Evolutionary conservation across 2,113 vertebrate genomes (phyloP).

Genomic region (Mustela lutreola): DNA sequence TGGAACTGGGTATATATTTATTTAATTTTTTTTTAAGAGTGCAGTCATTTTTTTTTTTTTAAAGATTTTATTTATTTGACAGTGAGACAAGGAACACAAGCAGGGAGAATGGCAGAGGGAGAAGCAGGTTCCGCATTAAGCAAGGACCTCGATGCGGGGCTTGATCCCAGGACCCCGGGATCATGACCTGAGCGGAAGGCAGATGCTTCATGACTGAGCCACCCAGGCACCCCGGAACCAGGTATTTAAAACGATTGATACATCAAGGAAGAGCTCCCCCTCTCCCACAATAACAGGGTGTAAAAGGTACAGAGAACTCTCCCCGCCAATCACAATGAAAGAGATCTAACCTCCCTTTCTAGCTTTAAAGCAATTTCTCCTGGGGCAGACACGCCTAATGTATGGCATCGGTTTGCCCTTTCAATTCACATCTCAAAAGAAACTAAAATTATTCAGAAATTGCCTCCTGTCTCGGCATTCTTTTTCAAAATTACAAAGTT

Average conservation of each 20-base stretch:
- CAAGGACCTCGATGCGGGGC: too few relatives aligned
- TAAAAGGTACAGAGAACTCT: conserved; percentile 65
- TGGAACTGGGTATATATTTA: not conserved
- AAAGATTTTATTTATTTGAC: too few relatives aligned
- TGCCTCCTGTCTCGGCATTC: not conserved
- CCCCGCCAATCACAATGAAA: conserved; percentile 23
- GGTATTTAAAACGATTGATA: not conserved
- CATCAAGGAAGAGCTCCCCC: not conserved
- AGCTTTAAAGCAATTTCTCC: not conserved
- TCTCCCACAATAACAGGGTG: not conserved
- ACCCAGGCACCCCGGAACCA: not conserved
- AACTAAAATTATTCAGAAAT: conserved; percentile 48
- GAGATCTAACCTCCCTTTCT: not conserved
- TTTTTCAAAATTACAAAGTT: conserved; percentile 12
- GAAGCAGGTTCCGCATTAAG: too few relatives aligned
- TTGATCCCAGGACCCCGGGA: too few relatives aligned
- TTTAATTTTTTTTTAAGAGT: too few relatives aligned
- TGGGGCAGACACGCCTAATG: conserved; percentile 29
- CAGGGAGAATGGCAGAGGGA: too few relatives aligned
- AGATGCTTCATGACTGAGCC: too few relatives aligned
- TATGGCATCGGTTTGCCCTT: not conserved
- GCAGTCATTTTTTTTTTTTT: too few relatives aligned
- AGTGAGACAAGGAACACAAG: too few relatives aligned
- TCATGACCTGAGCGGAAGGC: too few relatives aligned
- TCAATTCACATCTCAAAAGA: conserved; percentile 35